Evolutionary conservation across 1,140 invertebrate species (phyloP), one percentile per base, ranked within the genome.

Genomic region (Harlomillsia oculata): DNA sequence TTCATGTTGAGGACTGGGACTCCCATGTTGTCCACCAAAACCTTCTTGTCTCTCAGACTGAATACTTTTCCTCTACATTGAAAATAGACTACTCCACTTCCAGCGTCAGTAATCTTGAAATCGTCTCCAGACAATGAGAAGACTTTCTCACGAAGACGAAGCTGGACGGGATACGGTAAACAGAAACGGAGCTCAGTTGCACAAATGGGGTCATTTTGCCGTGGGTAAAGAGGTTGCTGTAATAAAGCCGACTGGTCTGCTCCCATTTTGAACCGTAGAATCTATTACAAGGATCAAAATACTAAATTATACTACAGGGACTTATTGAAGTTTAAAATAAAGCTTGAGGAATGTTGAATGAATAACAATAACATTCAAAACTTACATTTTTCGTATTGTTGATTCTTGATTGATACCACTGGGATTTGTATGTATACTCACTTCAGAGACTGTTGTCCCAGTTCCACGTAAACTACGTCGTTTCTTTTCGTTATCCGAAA

Each of bases 21-120:
- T 14, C 59, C 59, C 46, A 50, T 37, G 36, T 56, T 56, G 36
- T 60, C 59, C 26, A 36, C 23, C 1, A 60, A 43, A 5, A 53
- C 23, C 28, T 60, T 60, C 28, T 60, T 60, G 25, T 60, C 59
- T 23, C 59, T 26, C 29, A 60, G 18, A 48, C 59, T 60, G 26
- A 60, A 60, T 2, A 32, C 40, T 30, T 48, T 51, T 13, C 59
- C 59, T 11, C 50, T 45, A 26, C 46, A 51, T 23, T 53, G 37
- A 32, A 60, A 60, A 26, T 60, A 60, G 4, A 43, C 43, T 4
- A 48, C 52, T 14, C 59, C 53, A n/a, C 36, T 54, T 2, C 18
- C 8, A 1, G 59, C 43, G 28, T 55, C 53, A 4, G 39, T 43
- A 13, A 60, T 60, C 18, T 45, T 56, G 49, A 60, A 60, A 39